Base-by-base conservation (phyloP, 2,888 invertebrate species). In the Hoplodrina ambigua region DNA sequence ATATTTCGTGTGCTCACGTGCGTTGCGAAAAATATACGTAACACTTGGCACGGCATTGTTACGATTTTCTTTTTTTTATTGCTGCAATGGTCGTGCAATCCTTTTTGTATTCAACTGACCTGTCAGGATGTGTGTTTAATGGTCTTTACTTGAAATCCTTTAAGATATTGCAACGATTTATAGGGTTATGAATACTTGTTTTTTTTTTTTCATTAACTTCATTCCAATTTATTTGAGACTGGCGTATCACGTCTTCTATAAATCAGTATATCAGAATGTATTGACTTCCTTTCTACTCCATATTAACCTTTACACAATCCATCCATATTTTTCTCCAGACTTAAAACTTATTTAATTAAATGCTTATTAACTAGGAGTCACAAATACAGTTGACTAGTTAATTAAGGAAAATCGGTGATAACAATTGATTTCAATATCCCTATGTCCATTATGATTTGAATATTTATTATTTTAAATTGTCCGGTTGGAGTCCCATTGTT, bases 21-120 rank as follows among this genome's bases (percentile, higher is more conserved):
- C 52, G 74, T 63, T 76, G 67, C 73, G 54, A 77, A 62, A 75
- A 64, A 17, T 84, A 85, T 84, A 83, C 76, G 87, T 83, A 87
- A 87, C 71, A 63, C 55, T 72, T 77, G 71, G 69, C 71, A 44
- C 59, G 66, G 81, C 74, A 85, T 86, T 87, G 86, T 86, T 86
- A 71, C 73, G 60, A 82, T 82, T 86, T 85, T 78, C 46, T 60
- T 83, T 85, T 71, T 83, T 83, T 81, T 78, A 72, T 71, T 81
- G 75, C 62, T 61, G 83, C 78, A 85, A 85, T 81, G 55, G 55
- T 33, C 66, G 73, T 58, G 69, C 62, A 84, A 79, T 78, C 66
- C 64, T 71, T 79, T 72, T 74, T 75, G 60, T 63, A 60, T 19
- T 58, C 72, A 77, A 71, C 66, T 41, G 49, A 56, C 68, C 80